Base-by-base conservation (phyloP, 2,797 vertebrate genomes). In the Catamblyrhynchus diadema region DNA sequence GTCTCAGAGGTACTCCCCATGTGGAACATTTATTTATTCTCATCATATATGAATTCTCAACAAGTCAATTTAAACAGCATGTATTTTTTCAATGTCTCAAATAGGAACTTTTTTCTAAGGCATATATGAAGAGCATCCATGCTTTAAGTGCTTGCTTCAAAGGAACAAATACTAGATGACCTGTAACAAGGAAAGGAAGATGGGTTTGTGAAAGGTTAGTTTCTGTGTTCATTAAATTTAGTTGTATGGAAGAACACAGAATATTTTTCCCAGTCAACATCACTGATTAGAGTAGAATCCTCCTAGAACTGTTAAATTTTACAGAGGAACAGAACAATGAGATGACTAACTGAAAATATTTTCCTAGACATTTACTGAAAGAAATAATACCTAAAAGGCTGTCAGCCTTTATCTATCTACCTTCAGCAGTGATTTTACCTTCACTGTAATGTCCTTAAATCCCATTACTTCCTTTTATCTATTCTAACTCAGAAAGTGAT, bases 331-430 rank as follows among this genome's bases (percentile, higher is more conserved):
- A 62, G 21, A 74, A 37, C 4, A 57, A 57, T 4, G 1, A 65
- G 14, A 41, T 61, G 35, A 37, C 13, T 44, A 25, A 37, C 22
- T 70, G 14, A 72, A 89, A 84, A 39, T 8, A 24, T 69, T 88
- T 79, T 59, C 19, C 44, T 54, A 28, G 39, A 1, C 10, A 28
- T 60, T 85, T 62, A 25, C 24, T 42, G 9, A 73, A 86, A 91
- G 59, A 93, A 61, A 19, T 27, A 64, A 82, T 77, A 90, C 72
- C 50, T 72, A 71, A 48, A 89, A 85, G 23, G 35, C 59, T 82
- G 30, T 85, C 59, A 93, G 30, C 4, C 24, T 92, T 94, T 94
- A 59, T 73, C 70, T 95, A 69, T 73, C 70, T 95, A 69, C 33
- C 28, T 23, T 78, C 86, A 84, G 33, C 74, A 42, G 80, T 90